A percentile compares a stretch with the other conserved stretches of the same genome.
phyloP scores from a whole-genome alignment of 1,140 invertebrate species.

The Heliothis subflexa region DNA sequence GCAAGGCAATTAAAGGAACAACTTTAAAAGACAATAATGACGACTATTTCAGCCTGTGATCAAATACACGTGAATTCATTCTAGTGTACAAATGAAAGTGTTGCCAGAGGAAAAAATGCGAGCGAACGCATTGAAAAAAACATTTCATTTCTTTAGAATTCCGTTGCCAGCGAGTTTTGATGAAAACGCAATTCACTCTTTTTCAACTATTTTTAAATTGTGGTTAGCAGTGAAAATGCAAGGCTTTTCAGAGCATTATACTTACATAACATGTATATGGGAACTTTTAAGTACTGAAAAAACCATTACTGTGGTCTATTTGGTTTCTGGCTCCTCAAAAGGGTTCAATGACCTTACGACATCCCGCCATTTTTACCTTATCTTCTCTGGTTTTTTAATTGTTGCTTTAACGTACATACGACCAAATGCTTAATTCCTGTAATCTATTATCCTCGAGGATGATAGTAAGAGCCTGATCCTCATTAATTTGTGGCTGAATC shows the following conservation, averaged over 20 bases:
- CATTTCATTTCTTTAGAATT: constrained; percentile 40
- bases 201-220: constrained; percentile 31
- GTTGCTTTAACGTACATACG: no score
- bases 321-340: no score
- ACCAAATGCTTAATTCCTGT: no score
- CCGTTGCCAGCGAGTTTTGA: constrained; percentile 2
- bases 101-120: constrained; percentile 10
- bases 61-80: not conserved
- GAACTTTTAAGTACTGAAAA: not conserved
- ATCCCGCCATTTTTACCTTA: no score
- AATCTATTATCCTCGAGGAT: no score
- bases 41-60: not conserved
- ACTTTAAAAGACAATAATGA: not conserved
- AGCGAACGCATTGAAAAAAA: constrained; percentile 15
- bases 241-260: constrained; percentile 11
- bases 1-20: no score
- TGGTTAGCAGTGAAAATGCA: not conserved
- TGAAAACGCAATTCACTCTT: constrained; percentile 34
- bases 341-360: no score
- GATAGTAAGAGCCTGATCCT: no score
- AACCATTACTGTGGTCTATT: no score
- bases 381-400: no score
- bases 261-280: not conserved
- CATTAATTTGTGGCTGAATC: not conserved
- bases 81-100: constrained; percentile 11